phyloP scores from a whole-genome alignment of 2,888 invertebrate species.

The Polydrusus tereticollis region DNA sequence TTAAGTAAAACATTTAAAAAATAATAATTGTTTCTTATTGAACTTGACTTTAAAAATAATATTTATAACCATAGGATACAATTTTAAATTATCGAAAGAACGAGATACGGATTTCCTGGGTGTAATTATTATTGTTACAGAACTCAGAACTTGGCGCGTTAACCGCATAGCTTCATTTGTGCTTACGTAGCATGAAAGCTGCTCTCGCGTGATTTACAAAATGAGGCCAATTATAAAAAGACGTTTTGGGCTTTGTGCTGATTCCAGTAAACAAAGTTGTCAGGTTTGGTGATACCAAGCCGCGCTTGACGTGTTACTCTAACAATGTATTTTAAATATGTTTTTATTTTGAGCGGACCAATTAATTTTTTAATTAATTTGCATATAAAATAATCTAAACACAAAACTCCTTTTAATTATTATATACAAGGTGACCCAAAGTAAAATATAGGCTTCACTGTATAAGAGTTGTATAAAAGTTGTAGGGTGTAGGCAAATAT shows the following conservation, averaged over 20 bases:
- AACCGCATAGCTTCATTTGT: conserved; percentile 16
- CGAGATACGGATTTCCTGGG: background rate
- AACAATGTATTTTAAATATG: background rate
- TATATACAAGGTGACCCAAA: too few relatives aligned
- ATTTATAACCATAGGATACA: too few relatives aligned
- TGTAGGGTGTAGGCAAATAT: too few relatives aligned
- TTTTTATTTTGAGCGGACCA: background rate
- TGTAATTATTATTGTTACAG: conserved; percentile 38
- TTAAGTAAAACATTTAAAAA: too few relatives aligned
- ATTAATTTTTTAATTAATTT: background rate
- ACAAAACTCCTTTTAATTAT: too few relatives aligned
- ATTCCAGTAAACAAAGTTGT: conserved; percentile 15
- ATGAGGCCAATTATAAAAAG: conserved; percentile 4
- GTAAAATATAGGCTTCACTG: too few relatives aligned
- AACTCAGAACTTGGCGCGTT: conserved; percentile 23
- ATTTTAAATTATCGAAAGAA: too few relatives aligned
- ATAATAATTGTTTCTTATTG: too few relatives aligned
- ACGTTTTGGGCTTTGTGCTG: conserved; percentile 6
- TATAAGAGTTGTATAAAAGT: too few relatives aligned
- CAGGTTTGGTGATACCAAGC: conserved; percentile 7
- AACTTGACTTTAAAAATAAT: too few relatives aligned
- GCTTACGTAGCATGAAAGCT: conserved; percentile 13
- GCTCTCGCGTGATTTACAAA: background rate
- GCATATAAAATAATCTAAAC: too few relatives aligned
- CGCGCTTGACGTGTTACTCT: background rate